These are phyloP conservation scores for Ammodytes dubius DNA, from an alignment of 2,113 vertebrate species.

Conservation along the genomic window DNA sequence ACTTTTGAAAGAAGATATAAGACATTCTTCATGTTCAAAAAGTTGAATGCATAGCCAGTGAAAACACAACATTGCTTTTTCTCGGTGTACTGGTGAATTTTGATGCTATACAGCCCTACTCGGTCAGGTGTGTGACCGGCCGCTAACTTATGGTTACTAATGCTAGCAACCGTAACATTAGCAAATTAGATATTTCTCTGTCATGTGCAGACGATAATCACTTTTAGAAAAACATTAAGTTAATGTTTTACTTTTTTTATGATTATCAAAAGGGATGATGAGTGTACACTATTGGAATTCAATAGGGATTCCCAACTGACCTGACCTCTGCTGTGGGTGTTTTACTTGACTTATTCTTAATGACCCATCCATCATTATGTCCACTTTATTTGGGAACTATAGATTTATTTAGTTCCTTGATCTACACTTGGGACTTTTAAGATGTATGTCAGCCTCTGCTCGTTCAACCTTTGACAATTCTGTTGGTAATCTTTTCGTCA, in stretches of 20 bases:
- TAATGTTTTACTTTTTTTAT: no score
- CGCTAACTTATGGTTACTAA: not conserved
- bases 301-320: not conserved
- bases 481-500: not conserved
- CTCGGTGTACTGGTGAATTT: not conserved
- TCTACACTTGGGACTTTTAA: not conserved
- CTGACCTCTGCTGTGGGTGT: not conserved
- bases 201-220: no score
- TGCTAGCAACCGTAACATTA: not conserved
- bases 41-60: not conserved
- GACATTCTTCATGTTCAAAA: not conserved
- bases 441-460: not conserved
- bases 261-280: not conserved
- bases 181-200: not conserved
- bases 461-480: not conserved
- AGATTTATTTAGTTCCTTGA: not conserved
- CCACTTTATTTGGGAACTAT: no score
- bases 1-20: not conserved
- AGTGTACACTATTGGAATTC: conserved; percentile 3
- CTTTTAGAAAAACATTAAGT: no score
- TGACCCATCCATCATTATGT: not conserved
- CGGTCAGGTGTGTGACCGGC: not conserved
- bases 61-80: not conserved
- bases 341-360: not conserved
- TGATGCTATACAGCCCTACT: not conserved